Evolutionary conservation across 1,140 invertebrate genomes (phyloP), one percentile per base, ranked within the genome.

Genomic region (Nasonia vitripennis): DNA sequence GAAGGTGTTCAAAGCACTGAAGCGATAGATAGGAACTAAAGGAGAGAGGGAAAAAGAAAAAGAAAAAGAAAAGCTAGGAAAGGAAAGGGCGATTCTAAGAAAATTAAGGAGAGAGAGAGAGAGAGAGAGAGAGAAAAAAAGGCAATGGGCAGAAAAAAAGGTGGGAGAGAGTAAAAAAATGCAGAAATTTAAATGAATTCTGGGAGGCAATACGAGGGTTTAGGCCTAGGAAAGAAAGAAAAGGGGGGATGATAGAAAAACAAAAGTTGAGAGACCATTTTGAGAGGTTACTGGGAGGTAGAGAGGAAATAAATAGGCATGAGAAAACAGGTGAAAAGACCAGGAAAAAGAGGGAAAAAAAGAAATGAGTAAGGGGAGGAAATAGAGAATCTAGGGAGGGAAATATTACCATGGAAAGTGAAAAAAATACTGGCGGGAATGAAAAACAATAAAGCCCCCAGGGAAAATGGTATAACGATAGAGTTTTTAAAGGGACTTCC

Each of bases 401-500:
- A 71, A 11, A 71, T 71, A 71, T 2, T n/a, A 71, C 23, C 23
- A 31, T n/a, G 68, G 23, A 23, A 71, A 27, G 2, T 71, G 68
- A 71, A 71, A 71, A 1, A 27, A 27, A 27, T 27, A 27, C 27
- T 27, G 27, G 27, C 27, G 27, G 27, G 27, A 27, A 27, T 27
- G 27, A 27, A 27, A 27, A 71, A 71, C 68, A 27, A 27, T 11
- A 71, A 71, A 31, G 68, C 80, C 45, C 34, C 80, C 2, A 31
- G 68, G 14, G 80, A 81, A 23, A 41, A 81, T 14, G 68, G 12
- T 6, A 17, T 82, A 9, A 27, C 45, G 20, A 23, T 14, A 17
- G 81, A 82, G 51, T 82, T 74, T 34, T 45, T 74, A 20, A 73
- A 82, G 55, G 17, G 34, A 7, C 34, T 82, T 20, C 71, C 41